Evolutionary conservation across 2,113 vertebrate species (phyloP), one percentile per base, ranked within the genome.

Genomic region (Paracanthobrama guichenoti): DNA sequence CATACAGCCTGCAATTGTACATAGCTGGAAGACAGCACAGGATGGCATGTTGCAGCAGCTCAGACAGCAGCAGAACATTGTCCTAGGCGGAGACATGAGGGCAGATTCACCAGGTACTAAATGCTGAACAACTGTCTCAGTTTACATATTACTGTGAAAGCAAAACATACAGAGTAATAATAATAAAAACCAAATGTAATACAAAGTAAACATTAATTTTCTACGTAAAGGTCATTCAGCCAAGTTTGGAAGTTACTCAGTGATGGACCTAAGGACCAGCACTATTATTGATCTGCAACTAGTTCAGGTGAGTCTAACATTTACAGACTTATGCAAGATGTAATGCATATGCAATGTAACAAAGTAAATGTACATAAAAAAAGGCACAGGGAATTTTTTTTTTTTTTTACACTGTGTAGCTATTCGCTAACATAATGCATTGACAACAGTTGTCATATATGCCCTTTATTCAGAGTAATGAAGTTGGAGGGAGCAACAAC

Each of bases 1-100:
- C 64, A 67, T 67, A 35, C 28, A 67, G 31, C 64, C 64, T 20
- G 64, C 64, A 67, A 67, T 67, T 39, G 64, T 67, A 67, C 64
- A 67, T 67, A 67, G 64, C 28, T 67, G 64, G 64, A 67, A 67
- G 31, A 67, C 16, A 7, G 64, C 31, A 67, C 64, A 67, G 64
- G 31, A 67, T 39, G 64, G 16, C 66, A 42, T 42, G 18, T 42
- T 69, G 66, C 66, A 69, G 31, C 16, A 39, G 31, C 64, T 67
- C 64, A 39, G 64, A 9, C 64, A 39, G 31, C 64, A 67, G 64
- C 31, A 39, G 64, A 67, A 67, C 28, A 20, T 39, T 18, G 16
- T 67, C 31, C 64, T 67, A 39, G 64, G 64, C 0, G 64, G 64
- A 35, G 64, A 69, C 8, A 39, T 39, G 31, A 69, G 66, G 31